phyloP scores from a whole-genome alignment of 2,113 vertebrate genomes.

The Meles meles region DNA sequence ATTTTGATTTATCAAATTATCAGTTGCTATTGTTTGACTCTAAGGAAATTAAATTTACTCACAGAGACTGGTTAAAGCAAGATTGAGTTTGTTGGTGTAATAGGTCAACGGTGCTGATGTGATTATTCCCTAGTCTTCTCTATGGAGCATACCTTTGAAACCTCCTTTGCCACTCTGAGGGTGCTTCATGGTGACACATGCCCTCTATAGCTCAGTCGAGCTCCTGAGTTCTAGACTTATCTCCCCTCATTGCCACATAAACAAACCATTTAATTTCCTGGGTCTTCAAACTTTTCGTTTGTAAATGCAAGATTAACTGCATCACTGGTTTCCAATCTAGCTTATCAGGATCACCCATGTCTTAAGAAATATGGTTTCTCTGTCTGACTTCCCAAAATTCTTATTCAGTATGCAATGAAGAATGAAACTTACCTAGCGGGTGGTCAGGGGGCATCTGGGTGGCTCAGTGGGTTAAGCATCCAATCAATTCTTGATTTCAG shows the following conservation, averaged over 20 bases:
- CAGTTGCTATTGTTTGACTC: not conserved
- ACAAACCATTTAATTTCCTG: not conserved
- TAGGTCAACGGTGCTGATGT: not conserved
- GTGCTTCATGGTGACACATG: not conserved
- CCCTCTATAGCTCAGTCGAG: not conserved
- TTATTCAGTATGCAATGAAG: not conserved
- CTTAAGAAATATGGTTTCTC: not conserved
- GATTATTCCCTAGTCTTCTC: not conserved
- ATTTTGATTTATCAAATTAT: not conserved
- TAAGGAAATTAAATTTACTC: not conserved
- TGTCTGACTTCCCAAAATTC: not conserved
- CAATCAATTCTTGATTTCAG: not conserved
- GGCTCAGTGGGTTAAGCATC: not conserved
- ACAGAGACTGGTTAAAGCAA: rapidly evolving
- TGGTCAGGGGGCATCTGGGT: not conserved
- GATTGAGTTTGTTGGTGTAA: not conserved
- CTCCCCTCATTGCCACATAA: not conserved
- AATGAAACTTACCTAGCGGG: not conserved
- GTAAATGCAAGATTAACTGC: not conserved
- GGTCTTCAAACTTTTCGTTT: not conserved
- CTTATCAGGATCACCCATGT: not conserved
- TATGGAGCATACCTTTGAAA: not conserved
- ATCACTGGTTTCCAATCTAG: not conserved
- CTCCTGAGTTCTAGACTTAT: not conserved
- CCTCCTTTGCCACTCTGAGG: not conserved